Percentiles rank a stretch among this genome's conserved stretches.
phyloP scores from a whole-genome alignment of 1,140 invertebrate genomes.

The Solenopsis invicta region DNA sequence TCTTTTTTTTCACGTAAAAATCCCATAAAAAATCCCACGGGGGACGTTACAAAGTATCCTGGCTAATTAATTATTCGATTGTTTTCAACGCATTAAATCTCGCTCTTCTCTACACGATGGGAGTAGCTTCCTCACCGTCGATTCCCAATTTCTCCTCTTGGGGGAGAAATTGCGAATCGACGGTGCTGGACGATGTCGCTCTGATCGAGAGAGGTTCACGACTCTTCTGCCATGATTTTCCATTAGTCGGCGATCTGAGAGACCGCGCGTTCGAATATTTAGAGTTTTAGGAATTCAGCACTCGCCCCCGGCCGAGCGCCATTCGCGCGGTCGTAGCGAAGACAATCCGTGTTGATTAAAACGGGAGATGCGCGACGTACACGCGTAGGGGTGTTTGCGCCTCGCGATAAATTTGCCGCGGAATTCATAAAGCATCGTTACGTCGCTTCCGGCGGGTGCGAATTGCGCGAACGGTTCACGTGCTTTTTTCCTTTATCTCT shows the following conservation, averaged over 20 bases:
- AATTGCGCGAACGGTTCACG: slow-evolving; percentile 14
- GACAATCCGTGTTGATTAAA: slow-evolving; percentile 56
- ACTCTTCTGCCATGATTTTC: not conserved
- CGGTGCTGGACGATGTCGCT: not conserved
- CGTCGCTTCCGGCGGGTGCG: slow-evolving; percentile 12
- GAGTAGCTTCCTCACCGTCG: too few relatives aligned
- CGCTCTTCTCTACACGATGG: too few relatives aligned
- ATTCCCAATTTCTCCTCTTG: too few relatives aligned
- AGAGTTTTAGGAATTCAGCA: slow-evolving; percentile 22
- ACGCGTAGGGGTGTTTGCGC: too few relatives aligned
- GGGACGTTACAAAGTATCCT: too few relatives aligned
- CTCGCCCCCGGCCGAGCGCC: not conserved
- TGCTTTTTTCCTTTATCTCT: not conserved
- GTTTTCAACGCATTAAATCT: too few relatives aligned
- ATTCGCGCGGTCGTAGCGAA: slow-evolving; percentile 4
- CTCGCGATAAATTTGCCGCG: slow-evolving; percentile 64
- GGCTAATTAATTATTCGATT: too few relatives aligned
- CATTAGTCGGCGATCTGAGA: slow-evolving; percentile 1
- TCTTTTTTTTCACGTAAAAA: too few relatives aligned
- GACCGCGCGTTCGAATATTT: slow-evolving; percentile 15
- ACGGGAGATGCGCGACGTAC: slow-evolving; percentile 26
- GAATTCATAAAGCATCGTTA: slow-evolving; percentile 62
- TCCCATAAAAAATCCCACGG: too few relatives aligned
- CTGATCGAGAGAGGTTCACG: not conserved
- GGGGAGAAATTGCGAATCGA: too few relatives aligned